phyloP scores from a whole-genome alignment of 2,797 vertebrate species.

The Chaetophractus vellerosus region DNA sequence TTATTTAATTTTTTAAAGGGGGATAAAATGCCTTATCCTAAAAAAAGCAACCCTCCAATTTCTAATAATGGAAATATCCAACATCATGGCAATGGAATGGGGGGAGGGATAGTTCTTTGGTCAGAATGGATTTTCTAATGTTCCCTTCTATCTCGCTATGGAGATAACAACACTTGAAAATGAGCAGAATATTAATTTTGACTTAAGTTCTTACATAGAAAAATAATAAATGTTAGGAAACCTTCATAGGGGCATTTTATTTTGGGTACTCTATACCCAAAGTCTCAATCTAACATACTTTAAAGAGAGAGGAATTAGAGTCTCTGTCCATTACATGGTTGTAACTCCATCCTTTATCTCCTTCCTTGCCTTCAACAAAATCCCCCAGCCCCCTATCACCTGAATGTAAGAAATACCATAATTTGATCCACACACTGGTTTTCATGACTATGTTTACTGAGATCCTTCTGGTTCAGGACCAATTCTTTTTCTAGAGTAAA shows the following conservation, averaged over 20 bases:
- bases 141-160: background rate
- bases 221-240: background rate
- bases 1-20: slow-evolving; percentile 2
- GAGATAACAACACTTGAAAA: background rate
- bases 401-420: background rate
- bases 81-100: background rate
- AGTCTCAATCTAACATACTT: background rate
- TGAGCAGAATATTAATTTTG: background rate
- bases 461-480: background rate
- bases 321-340: background rate
- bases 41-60: background rate
- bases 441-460: background rate
- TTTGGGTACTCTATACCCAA: background rate
- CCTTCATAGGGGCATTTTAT: background rate
- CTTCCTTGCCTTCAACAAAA: background rate
- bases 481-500: background rate
- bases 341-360: background rate
- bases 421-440: background rate
- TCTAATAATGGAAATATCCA: background rate
- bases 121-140: background rate
- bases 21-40: background rate
- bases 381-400: background rate
- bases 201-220: background rate
- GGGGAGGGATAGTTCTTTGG: background rate
- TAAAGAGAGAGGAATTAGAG: background rate